Evolutionary conservation across 2,888 invertebrate species (phyloP), one percentile per base, ranked within the genome.

Genomic region (Malacosoma neustria): DNA sequence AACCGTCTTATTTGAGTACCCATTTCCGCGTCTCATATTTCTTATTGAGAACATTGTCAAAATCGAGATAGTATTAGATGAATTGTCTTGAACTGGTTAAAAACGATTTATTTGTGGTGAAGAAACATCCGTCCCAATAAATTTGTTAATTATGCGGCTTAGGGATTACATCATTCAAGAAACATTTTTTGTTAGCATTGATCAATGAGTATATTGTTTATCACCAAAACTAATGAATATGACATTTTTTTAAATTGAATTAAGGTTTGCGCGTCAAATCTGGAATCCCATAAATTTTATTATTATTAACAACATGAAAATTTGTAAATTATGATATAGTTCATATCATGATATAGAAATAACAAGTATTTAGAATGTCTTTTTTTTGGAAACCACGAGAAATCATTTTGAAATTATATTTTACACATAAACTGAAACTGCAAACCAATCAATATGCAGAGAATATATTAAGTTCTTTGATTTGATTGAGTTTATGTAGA

Each of bases 1-100:
- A 57, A 58, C 56, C 53, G 59, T 56, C 63, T 62, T 52, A 57
- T 61, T 66, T 57, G 54, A 51, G 55, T 54, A 48, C 54, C 54
- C 57, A 62, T 62, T 75, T 77, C 79, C 75, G 72, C 64, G 48
- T 76, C 69, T 72, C 69, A 61, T 71, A 66, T 73, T 72, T 69
- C 72, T 57, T 54, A 57, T 50, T 57, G 47, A 54, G 50, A 54
- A 56, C 52, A 55, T 57, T 54, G 59, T 54, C 51, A 61, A 60
- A 65, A 50, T 49, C 43, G 46, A 32, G 36, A 47, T 42, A 51
- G 40, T 37, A 39, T 44, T 45, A 22, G 22, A 22, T 22, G 22
- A 22, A 4, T 22, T 22, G 39, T 40, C 37, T 40, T 38, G 37
- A 7, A 31, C 33, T 32, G 15, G 9, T 36, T 30, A 29, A 37